Percentiles rank a stretch among this genome's conserved stretches.
Conservation (phyloP, 2,113 vertebrate genomes). For the Eulacestoma nigropectus region DNA sequence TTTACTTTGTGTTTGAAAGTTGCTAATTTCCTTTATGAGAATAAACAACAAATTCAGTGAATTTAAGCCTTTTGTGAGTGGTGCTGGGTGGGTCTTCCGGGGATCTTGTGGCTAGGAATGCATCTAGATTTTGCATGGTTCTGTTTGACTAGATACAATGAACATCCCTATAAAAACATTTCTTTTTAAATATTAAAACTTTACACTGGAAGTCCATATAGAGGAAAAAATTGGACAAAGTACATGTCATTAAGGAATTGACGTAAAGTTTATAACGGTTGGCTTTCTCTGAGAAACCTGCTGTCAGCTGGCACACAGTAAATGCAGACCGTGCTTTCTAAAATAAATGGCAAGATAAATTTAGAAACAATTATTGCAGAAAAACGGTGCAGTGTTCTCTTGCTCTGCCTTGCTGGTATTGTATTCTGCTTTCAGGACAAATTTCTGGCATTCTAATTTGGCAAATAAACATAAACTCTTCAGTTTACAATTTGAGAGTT, state of each 20-base stretch:
- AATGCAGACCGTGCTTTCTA: neutral
- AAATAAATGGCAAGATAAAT: conserved; percentile 7
- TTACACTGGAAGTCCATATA: neutral
- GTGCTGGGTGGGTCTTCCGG: neutral
- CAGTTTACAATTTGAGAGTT: neutral
- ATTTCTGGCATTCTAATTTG: neutral
- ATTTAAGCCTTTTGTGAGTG: neutral
- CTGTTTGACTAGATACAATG: neutral
- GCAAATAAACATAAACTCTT: neutral
- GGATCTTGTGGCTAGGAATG: neutral
- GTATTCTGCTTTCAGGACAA: neutral
- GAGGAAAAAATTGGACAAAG: neutral
- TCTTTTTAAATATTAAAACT: neutral
- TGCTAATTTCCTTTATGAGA: neutral
- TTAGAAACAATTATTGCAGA: conserved; percentile 4
- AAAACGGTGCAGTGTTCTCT: neutral
- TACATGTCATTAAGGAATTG: neutral
- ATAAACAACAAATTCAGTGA: neutral
- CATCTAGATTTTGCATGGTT: neutral
- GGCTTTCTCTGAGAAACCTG: neutral
- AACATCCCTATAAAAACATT: neutral
- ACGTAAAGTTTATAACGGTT: neutral
- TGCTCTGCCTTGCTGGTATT: neutral
- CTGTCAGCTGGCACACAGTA: neutral
- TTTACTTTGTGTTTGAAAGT: neutral